Evolutionary conservation across 2,113 vertebrate species (phyloP), one percentile per base, ranked within the genome.

Genomic region (Syngnathus typhle): DNA sequence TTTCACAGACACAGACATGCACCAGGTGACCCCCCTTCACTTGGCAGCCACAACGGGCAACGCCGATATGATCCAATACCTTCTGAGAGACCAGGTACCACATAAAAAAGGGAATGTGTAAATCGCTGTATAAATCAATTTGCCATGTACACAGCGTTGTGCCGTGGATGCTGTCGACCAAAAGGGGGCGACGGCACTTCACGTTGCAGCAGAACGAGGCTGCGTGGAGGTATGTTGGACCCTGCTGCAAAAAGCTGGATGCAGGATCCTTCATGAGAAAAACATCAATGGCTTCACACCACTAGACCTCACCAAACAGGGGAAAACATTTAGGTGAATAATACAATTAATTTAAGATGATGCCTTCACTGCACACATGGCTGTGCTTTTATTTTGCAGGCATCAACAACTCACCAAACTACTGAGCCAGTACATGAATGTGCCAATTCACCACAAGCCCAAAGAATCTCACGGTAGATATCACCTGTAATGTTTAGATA

Each of bases 361-460:
- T 46, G 12, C 44, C 5, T 3, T 21, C 49, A 51, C 19, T 51
- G 19, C 19, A 51, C 3, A 51, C 47, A 21, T n/a, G 72, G 60
- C 44, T 71, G 37, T 77, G 64, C 71, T 7, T 76, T 76, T 83
- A 62, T 81, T 74, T 70, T 84, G 11, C 60, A 93, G 92, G 82
- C 91, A 93, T 87, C 84, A 90, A 80, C 88, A 92, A 72, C 88
- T 92, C 54, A 85, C 79, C 62, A 91, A 89, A 80, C 81, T 92
- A 71, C 83, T 93, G 78, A 81, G 44, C 66, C 78, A 65, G 27
- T 89, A 89, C 72, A 86, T 83, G 69, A 83, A 73, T 54, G 78
- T 88, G 72, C 87, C 88, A 70, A 68, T 82, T 60, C 72, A 90
- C 77, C 75, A 82, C 73, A 90, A 85, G 70, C 90, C 90, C 62